A percentile compares a stretch with the other conserved stretches of the same genome.
These are phyloP conservation scores for Drosophila limbata DNA, from an alignment of 2,888 invertebrate species.

Conservation along the genomic window DNA sequence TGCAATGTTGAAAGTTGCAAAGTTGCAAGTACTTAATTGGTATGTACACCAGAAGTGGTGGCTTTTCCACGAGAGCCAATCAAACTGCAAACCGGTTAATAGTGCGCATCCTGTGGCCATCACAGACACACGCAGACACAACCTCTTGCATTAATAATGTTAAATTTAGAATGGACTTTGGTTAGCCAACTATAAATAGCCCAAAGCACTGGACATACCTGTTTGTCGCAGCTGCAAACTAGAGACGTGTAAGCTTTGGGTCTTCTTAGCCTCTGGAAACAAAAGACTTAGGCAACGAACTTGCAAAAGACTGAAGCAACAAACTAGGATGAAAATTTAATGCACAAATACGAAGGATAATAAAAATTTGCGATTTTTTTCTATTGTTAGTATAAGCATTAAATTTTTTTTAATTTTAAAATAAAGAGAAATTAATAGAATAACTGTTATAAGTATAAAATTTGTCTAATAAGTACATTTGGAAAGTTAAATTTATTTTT, in stretches of 20 bases:
- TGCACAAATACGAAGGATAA: too few relatives aligned
- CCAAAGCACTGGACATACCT: slow-evolving; percentile 43
- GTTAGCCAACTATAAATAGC: slow-evolving; percentile 66
- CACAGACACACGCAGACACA: slow-evolving; percentile 20
- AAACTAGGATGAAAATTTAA: neutral
- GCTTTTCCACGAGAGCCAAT: slow-evolving; percentile 65
- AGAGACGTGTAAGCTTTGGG: neutral
- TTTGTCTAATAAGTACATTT: too few relatives aligned
- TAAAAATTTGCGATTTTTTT: too few relatives aligned
- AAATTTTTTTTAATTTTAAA: too few relatives aligned
- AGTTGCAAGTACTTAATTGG: slow-evolving; percentile 52
- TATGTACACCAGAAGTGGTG: slow-evolving; percentile 72
- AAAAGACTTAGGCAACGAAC: slow-evolving; percentile 44
- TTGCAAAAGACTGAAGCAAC: slow-evolving; percentile 35
- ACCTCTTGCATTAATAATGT: slow-evolving; percentile 50
- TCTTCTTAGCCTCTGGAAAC: slow-evolving; percentile 30
- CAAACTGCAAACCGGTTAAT: slow-evolving; percentile 75
- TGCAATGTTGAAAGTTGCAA: neutral
- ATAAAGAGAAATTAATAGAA: too few relatives aligned
- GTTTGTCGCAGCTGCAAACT: slow-evolving; percentile 41
- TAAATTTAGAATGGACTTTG: slow-evolving; percentile 80
- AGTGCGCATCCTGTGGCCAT: slow-evolving; percentile 65
- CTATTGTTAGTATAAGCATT: too few relatives aligned
- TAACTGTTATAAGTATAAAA: too few relatives aligned
- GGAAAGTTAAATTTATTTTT: too few relatives aligned